Evolutionary conservation across 2,888 invertebrate genomes (phyloP).

Genomic region (Dolichopus griseipennis): DNA sequence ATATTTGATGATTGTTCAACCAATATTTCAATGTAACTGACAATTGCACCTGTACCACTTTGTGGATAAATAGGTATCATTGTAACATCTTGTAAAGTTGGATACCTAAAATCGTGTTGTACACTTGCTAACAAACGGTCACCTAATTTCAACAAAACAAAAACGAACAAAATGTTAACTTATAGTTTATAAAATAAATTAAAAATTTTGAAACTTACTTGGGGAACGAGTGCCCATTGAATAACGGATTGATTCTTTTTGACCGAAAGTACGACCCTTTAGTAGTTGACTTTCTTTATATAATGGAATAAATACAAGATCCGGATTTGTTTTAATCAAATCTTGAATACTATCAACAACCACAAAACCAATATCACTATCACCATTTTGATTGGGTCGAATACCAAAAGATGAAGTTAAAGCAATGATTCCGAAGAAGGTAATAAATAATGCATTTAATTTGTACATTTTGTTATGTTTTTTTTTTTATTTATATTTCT

Average conservation of each 20-base stretch:
- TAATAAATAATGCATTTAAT: background rate
- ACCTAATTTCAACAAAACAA: background rate
- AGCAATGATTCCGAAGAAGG: background rate
- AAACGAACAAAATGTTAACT: too few species aligned
- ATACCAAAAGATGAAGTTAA: background rate
- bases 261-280: background rate
- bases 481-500: too few species aligned
- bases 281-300: background rate
- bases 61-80: conserved; percentile 36
- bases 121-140: background rate
- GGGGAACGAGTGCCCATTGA: background rate
- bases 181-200: too few species aligned
- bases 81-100: conserved; percentile 32
- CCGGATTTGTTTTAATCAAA: background rate
- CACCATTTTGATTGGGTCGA: background rate
- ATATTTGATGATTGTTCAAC: conserved; percentile 32
- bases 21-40: conserved; percentile 33
- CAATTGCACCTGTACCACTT: conserved; percentile 29
- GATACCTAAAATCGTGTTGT: conserved; percentile 25
- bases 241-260: background rate
- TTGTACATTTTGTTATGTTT: background rate
- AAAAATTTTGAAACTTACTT: background rate
- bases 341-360: background rate
- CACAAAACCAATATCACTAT: background rate
- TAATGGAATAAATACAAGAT: background rate